phyloP scores from a whole-genome alignment of 2,113 vertebrate species.

The Phylloscopus trochiloides region DNA sequence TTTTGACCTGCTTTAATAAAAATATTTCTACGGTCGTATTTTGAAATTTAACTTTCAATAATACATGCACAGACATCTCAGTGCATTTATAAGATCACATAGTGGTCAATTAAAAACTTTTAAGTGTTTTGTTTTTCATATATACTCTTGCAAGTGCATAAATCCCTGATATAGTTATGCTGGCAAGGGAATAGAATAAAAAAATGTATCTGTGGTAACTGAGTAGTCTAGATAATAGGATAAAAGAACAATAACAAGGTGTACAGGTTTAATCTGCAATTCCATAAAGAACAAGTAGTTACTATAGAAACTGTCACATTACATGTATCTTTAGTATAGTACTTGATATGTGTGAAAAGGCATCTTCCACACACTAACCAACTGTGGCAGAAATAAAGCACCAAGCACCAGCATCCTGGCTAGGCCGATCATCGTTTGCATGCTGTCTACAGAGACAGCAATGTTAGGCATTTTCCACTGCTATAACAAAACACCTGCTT shows the following conservation, averaged over 20 bases:
- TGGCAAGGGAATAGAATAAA: not conserved
- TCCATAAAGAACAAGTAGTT: slow-evolving; percentile 58
- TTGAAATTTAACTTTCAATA: not conserved
- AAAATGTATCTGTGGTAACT: slow-evolving; percentile 17
- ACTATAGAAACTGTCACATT: slow-evolving; percentile 63
- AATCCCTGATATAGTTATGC: not conserved
- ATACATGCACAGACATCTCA: not conserved
- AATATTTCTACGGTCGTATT: not conserved
- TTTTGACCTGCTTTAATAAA: not conserved
- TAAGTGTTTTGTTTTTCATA: not conserved
- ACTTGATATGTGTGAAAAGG: slow-evolving; percentile 3
- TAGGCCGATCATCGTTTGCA: not conserved
- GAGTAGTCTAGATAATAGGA: slow-evolving; percentile 28
- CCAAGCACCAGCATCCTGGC: not conserved
- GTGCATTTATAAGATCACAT: not conserved
- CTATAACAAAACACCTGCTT: not conserved
- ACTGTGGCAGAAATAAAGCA: not conserved
- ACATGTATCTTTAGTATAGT: not conserved
- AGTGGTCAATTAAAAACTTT: not conserved
- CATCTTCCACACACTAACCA: not conserved
- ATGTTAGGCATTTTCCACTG: not conserved
- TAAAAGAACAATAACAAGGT: slow-evolving; percentile 50
- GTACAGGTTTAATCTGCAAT: slow-evolving; percentile 31
- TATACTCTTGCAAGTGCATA: not conserved
- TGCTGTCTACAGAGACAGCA: not conserved